Conservation (phyloP, 1,140 invertebrate genomes). For the Megalopta genalis region DNA sequence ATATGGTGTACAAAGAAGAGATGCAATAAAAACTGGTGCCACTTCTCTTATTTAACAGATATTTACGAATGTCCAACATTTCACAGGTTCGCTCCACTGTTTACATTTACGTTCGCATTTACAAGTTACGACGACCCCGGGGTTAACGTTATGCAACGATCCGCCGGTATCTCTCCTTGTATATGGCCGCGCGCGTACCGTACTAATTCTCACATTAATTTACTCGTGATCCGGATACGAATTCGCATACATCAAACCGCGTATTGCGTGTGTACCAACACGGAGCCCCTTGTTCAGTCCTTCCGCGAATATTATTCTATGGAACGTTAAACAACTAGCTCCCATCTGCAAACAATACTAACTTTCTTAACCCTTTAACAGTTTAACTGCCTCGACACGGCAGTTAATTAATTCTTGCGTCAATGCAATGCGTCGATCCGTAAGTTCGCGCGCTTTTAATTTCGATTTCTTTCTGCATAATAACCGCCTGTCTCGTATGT, state of each 20-base stretch:
- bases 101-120: conserved; percentile 40
- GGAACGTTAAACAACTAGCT: no score
- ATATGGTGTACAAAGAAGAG: no score
- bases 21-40: no score
- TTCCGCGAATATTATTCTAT: no score
- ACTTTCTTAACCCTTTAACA: not conserved
- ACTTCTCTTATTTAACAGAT: no score
- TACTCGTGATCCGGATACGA: conserved; percentile 58
- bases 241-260: conserved; percentile 59
- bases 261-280: conserved; percentile 39
- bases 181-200: conserved; percentile 41
- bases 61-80: no score
- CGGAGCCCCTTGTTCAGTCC: no score
- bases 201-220: conserved; percentile 61
- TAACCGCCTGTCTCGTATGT: no score
- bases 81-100: conserved; percentile 21
- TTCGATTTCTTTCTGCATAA: no score
- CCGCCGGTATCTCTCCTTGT: conserved; percentile 20
- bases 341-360: not conserved
- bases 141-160: conserved; percentile 63
- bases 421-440: no score
- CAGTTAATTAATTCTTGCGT: no score
- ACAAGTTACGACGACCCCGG: conserved; percentile 48
- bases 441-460: no score
- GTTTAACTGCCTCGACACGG: not conserved